phyloP scores from a whole-genome alignment of 2,888 invertebrate species.

The Caenorhabditis sulstoni region DNA sequence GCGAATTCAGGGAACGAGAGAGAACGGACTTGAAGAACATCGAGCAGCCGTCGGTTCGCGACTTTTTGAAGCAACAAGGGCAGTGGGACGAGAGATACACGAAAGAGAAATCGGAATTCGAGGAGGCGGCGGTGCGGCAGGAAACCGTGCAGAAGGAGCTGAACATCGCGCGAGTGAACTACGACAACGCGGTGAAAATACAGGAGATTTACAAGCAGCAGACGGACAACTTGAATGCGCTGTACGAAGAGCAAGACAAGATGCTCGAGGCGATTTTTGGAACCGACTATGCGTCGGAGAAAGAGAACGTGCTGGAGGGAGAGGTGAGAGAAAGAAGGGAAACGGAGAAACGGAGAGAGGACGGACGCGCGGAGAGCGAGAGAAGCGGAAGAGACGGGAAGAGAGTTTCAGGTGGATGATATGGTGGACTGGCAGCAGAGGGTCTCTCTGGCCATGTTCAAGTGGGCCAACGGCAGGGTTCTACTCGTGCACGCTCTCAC shows the following conservation, averaged over 20 bases:
- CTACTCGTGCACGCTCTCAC: constrained; percentile 83
- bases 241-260: constrained; percentile 82
- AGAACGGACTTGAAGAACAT: constrained; percentile 82
- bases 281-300: constrained; percentile 83
- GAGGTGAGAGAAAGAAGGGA: constrained; percentile 69
- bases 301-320: constrained; percentile 83
- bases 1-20: constrained; percentile 81
- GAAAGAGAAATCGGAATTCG: constrained; percentile 82
- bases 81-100: constrained; percentile 80
- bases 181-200: constrained; percentile 79
- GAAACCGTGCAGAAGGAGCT: constrained; percentile 82
- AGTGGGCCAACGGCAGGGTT: constrained; percentile 80
- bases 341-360: not conserved
- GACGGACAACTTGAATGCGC: constrained; percentile 81
- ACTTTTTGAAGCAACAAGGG: constrained; percentile 81
- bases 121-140: constrained; percentile 81
- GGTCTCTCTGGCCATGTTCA: constrained; percentile 83
- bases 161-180: constrained; percentile 79
- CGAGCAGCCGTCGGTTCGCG: constrained; percentile 80
- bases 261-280: constrained; percentile 82
- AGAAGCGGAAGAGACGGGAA: not conserved
- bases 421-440: constrained; percentile 82
- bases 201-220: constrained; percentile 80
- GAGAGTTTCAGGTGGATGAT: constrained; percentile 80
- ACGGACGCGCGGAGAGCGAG: too few relatives aligned